Conservation (phyloP, 2,888 invertebrate species). For the Lycia hirtaria region DNA sequence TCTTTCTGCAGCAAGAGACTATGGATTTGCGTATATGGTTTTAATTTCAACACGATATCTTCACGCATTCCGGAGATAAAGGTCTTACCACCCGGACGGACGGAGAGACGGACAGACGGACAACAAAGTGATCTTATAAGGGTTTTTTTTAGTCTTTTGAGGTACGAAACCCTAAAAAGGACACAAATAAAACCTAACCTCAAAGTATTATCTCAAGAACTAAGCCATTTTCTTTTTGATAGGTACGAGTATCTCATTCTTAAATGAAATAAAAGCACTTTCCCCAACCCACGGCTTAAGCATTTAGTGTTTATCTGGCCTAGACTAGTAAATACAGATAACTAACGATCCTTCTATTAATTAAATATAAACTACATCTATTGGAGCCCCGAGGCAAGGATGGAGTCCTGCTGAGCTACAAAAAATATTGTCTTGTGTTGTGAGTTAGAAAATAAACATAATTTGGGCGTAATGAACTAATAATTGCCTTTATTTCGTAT, state of each 20-base stretch:
- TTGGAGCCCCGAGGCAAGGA: conserved; percentile 12
- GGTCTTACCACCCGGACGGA: too few relatives aligned
- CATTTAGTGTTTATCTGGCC: conserved; percentile 15
- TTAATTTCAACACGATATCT: too few relatives aligned
- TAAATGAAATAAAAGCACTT: conserved; percentile 1
- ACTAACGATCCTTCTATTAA: conserved; percentile 19
- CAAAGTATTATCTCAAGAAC: too few relatives aligned
- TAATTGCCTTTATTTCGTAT: not conserved
- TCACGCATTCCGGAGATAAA: too few relatives aligned
- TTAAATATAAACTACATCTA: conserved; percentile 25
- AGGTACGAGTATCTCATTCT: not conserved
- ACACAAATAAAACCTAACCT: too few relatives aligned
- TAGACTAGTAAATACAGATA: conserved; percentile 24
- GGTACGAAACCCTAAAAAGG: too few relatives aligned
- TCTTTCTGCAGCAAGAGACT: too few relatives aligned
- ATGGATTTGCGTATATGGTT: too few relatives aligned
- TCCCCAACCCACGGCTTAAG: not conserved
- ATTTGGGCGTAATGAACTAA: not conserved
- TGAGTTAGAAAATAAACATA: not conserved
- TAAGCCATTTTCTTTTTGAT: not conserved
- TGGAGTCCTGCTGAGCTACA: conserved; percentile 15
- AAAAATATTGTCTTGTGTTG: not conserved
- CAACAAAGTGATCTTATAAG: too few relatives aligned
- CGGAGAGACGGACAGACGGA: too few relatives aligned
- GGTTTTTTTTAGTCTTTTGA: too few relatives aligned